Conservation (phyloP, 2,888 invertebrate species). For the Melangyna quadrimaculata region DNA sequence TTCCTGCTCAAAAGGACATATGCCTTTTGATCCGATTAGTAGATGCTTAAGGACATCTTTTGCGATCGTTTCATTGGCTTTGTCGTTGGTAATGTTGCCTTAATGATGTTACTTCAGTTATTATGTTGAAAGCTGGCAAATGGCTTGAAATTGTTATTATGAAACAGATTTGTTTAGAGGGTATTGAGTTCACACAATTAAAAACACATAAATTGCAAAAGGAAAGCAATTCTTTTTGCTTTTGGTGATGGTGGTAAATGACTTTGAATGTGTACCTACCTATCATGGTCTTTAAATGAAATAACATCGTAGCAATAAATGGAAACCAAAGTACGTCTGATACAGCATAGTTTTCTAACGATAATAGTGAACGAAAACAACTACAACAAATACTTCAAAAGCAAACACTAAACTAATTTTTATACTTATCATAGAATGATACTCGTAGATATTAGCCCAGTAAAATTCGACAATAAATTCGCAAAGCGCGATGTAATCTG, state of each 20-base stretch:
- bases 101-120: constrained; percentile 43
- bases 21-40: constrained; percentile 60
- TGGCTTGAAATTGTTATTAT: background rate
- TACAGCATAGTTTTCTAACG: too few relatives aligned
- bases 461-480: too few relatives aligned
- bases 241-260: background rate
- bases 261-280: background rate
- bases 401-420: too few relatives aligned
- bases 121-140: background rate
- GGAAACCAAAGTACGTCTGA: too few relatives aligned
- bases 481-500: too few relatives aligned
- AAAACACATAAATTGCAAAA: background rate
- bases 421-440: too few relatives aligned
- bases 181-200: background rate
- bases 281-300: background rate
- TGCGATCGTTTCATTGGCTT: constrained; percentile 26
- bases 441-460: too few relatives aligned
- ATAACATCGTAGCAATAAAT: background rate
- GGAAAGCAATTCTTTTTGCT: background rate
- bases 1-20: constrained; percentile 3
- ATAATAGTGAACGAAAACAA: too few relatives aligned
- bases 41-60: constrained; percentile 47
- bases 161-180: background rate
- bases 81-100: background rate
- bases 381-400: too few relatives aligned